Percentiles rank a stretch among this genome's conserved stretches.
phyloP scores from a whole-genome alignment of 2,888 invertebrate species.

The Adelphocoris suturalis region DNA sequence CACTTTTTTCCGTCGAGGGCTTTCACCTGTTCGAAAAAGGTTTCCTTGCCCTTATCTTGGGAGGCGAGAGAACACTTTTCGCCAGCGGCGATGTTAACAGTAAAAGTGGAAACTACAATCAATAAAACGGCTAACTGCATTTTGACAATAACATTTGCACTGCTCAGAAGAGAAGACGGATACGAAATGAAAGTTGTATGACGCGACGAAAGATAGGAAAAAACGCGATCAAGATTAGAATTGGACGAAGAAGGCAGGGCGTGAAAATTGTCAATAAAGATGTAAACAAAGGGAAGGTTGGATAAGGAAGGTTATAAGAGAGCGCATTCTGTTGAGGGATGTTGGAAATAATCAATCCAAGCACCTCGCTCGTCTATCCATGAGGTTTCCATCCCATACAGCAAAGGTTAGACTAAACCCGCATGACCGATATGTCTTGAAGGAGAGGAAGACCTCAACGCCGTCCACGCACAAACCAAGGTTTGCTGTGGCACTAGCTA shows the following conservation, averaged over 20 bases:
- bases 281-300: slow-evolving; percentile 20
- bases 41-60: background rate
- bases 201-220: background rate
- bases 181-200: slow-evolving; percentile 7
- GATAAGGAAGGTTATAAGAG: background rate
- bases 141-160: background rate
- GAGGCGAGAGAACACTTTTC: background rate
- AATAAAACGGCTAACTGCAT: background rate
- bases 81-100: background rate
- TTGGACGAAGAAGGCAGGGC: background rate
- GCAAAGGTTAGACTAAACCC: too few species aligned
- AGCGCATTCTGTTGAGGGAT: background rate
- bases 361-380: too few species aligned
- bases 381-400: too few species aligned
- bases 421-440: too few species aligned
- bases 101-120: background rate
- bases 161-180: background rate
- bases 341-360: background rate
- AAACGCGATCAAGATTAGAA: slow-evolving; percentile 6
- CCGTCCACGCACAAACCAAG: too few species aligned
- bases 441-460: too few species aligned
- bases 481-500: too few species aligned
- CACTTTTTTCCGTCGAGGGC: slow-evolving; percentile 2
- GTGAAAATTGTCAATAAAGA: slow-evolving; percentile 11
- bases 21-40: background rate